Base-by-base conservation (phyloP, 2,888 invertebrate species). In the Diabrotica balteata region DNA sequence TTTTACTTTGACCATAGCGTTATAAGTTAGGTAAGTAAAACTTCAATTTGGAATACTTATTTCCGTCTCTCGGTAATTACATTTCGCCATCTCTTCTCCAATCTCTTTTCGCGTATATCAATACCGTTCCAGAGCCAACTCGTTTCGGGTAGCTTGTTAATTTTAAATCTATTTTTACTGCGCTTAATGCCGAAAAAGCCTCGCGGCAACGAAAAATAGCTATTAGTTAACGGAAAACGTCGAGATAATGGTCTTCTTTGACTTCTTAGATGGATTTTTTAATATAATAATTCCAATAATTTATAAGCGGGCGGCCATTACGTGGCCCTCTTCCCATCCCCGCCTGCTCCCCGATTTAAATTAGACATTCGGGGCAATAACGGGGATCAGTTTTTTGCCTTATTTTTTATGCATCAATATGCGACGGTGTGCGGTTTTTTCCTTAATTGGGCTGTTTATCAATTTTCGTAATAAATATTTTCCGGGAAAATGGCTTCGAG, bases 221-320 rank as follows among this genome's bases (percentile, higher is more conserved):
- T 82, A 81, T 83, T 81, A 81, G 82, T 82, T 82, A 82, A 80
- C 77, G 75, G 78, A 79, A 80, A 84, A 83, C 76, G 83, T 84
- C 80, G 78, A 82, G 81, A 83, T 84, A 82, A 84, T 88, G 86
- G 85, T 73, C 85, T 86, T 86, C 88, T 88, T 88, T 88, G 88
- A 88, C 88, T 88, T 86, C 87, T 87, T 87, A 88, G 89, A 89
- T 89, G 89, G 89, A 89, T 89, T 89, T 89, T 89, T 89, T 89
- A 89, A 89, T 89, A 89, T 88, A 89, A 89, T 89, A 88, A 89
- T 89, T 89, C 87, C 89, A 87, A 89, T 85, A 85, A 85, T 85
- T 85, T 85, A 85, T 84, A 83, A 78, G 74, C 61, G 73, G 71
- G 72, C 76, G 74, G 68, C 72, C 69, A 69, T 72, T 72, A 72